Percentiles rank a stretch among this genome's conserved stretches.
Evolutionary conservation across 2,888 invertebrate species (phyloP).

Genomic region (Melinaea marsaeus): DNA sequence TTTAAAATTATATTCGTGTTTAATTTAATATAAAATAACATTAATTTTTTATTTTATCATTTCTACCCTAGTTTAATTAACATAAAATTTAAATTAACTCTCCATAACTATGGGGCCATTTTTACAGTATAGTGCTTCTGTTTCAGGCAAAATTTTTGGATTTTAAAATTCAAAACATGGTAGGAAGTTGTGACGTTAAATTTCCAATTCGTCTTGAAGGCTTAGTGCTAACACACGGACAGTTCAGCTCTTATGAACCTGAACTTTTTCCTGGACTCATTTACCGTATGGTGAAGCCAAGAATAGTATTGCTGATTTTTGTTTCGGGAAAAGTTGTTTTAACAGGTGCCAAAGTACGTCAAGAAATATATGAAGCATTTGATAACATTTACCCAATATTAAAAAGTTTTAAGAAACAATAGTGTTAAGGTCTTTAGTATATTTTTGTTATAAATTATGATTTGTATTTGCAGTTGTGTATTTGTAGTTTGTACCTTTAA

Average conservation of each 20-base stretch:
- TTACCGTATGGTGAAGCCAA: conserved; percentile 98
- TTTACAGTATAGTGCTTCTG: conserved; percentile 9
- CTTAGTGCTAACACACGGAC: conserved; percentile 84
- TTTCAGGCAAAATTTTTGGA: conserved; percentile 87
- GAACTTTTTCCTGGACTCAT: conserved; percentile 99
- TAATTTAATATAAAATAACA: too few species aligned
- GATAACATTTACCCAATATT: conserved; percentile 98
- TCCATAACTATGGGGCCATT: neutral
- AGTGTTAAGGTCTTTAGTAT: conserved; percentile 23
- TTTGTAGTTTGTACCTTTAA: neutral
- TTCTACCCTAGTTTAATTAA: too few species aligned
- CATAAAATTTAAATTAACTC: neutral
- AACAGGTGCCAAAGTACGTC: conserved; percentile 96
- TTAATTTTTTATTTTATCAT: too few species aligned
- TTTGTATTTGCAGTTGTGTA: neutral
- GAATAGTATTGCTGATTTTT: conserved; percentile 97
- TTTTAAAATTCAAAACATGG: conserved; percentile 91
- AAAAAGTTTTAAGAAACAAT: conserved; percentile 95
- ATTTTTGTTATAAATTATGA: conserved; percentile 6
- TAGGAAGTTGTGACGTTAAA: conserved; percentile 86
- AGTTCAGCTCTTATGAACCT: conserved; percentile 94
- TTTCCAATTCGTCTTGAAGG: conserved; percentile 87
- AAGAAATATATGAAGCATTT: conserved; percentile 96
- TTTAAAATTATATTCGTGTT: neutral
- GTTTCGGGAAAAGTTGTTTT: conserved; percentile 99